Evolutionary conservation across 2,113 vertebrate species (phyloP).

Genomic region (Ctenomys sociabilis): DNA sequence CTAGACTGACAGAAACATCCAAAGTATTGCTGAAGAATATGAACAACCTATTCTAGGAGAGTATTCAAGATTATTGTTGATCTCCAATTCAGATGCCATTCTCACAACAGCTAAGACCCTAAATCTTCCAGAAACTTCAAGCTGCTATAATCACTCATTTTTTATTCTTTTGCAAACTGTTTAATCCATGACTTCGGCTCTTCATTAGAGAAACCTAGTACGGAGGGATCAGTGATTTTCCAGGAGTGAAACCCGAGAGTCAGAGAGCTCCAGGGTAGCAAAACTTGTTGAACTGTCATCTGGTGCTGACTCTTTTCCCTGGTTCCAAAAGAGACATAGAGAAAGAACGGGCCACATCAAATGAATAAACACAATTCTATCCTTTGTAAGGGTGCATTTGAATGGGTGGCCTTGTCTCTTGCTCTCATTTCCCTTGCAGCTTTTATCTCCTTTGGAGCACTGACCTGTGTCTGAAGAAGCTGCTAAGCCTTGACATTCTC

Average conservation of each 20-base stretch:
- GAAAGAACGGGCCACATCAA: not conserved
- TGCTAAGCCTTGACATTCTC: not conserved
- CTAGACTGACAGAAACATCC: not conserved
- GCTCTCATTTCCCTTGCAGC: not conserved
- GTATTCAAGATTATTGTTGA: constrained; percentile 12
- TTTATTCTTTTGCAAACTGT: not conserved
- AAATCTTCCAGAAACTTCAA: constrained; percentile 52
- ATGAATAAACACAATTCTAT: not conserved
- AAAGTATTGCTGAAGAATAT: not conserved
- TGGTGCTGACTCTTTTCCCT: not conserved
- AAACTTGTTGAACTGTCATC: not conserved
- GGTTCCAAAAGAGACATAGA: not conserved
- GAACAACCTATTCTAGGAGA: not conserved
- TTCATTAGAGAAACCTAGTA: constrained; percentile 16
- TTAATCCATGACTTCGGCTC: not conserved
- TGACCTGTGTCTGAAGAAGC: not conserved
- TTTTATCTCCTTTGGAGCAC: not conserved
- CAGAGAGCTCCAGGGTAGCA: not conserved
- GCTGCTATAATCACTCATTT: constrained; percentile 24
- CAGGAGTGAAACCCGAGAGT: not conserved
- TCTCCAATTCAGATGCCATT: not conserved
- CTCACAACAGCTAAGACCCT: constrained; percentile 42
- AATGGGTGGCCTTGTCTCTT: not conserved
- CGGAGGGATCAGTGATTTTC: not conserved
- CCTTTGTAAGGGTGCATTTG: not conserved